Percentiles rank a stretch among this genome's conserved stretches.
Evolutionary conservation across 2,113 vertebrate genomes (phyloP).

Genomic region (Oncorhynchus tshawytscha): DNA sequence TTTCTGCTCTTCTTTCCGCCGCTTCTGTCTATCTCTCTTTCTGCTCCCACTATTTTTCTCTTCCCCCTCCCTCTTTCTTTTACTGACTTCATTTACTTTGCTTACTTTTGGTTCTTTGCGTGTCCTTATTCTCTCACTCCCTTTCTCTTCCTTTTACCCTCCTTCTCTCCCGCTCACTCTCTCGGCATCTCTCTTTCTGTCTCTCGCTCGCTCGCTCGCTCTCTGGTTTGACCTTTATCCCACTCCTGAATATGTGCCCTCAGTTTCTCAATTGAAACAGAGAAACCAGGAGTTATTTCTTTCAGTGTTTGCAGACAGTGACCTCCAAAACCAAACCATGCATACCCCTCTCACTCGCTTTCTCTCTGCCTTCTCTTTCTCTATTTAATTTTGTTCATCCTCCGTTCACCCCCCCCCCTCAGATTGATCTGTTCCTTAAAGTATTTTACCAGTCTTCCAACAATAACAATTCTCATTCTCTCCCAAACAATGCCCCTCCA

Average conservation of each 20-base stretch:
- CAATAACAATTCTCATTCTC: neutral
- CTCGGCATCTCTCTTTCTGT: constrained; percentile 31
- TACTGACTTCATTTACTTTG: too few relatives aligned
- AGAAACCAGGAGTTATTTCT: constrained; percentile 48
- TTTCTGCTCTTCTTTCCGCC: too few relatives aligned
- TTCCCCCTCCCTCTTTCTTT: too few relatives aligned
- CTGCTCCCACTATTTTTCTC: too few relatives aligned
- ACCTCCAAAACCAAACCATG: constrained; percentile 32
- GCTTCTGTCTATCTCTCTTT: too few relatives aligned
- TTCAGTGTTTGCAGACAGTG: constrained; percentile 26
- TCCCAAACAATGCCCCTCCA: constrained; percentile 11
- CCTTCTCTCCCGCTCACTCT: constrained; percentile 16
- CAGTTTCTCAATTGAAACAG: constrained; percentile 7
- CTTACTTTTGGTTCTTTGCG: constrained; percentile 1
- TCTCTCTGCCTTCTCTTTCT: constrained; percentile 1
- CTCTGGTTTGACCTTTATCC: constrained; percentile 36
- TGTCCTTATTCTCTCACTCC: constrained; percentile 28
- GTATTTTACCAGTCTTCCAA: too few relatives aligned
- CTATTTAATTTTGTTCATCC: neutral
- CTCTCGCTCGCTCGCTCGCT: neutral
- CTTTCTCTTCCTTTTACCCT: constrained; percentile 9
- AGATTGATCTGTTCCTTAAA: neutral
- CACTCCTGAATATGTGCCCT: constrained; percentile 44
- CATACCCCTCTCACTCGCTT: neutral
- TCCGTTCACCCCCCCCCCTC: neutral